Base-by-base conservation (phyloP, 2,797 vertebrate species). In the Enteromius mattozi region DNA sequence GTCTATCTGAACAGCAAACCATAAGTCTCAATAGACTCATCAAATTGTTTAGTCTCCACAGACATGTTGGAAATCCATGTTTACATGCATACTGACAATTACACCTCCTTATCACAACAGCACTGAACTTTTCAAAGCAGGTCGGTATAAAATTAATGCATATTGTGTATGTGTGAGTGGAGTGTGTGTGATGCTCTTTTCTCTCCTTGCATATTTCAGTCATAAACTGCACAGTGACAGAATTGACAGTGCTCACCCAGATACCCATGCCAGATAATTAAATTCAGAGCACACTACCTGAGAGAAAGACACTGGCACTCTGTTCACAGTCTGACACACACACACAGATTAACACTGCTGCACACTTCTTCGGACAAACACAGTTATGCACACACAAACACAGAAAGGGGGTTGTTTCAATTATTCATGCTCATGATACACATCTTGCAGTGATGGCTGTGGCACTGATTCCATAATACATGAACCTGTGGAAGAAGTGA, bases 361-460 rank as follows among this genome's bases (percentile, higher is more conserved):
- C 54, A 68, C 42, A 70, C 66, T 72, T 59, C 27, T 72, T 75
- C 9, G 4, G 85, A 54, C 37, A 79, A 82, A 83, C 17, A 72
- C 10, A 14, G 33, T 35, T 21, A 72, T 61, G 14, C 49, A 42
- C 47, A 40, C 61, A 84, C 76, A 86, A 70, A 80, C 33, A 61
- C 19, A 65, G 7, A 80, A 66, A 76, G n/a, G 35, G 61, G 16
- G 16, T 56, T 66, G 40, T 75, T 74, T 93, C 86, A 90, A 90
- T 92, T 93, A 93, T 93, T 93, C 90, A 92, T 92, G 35, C 59
- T 54, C 66, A 88, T 83, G 77, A 82, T 84, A 70, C 79, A 92
- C 70, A 35, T 84, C 84, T 89, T 54, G 17, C 63, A 59, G 69
- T 37, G 40, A 71, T 33, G 24, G n/a, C 21, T 68, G n/a, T 83